Percentiles rank a stretch among this genome's conserved stretches.
These are phyloP conservation scores for Andrena bucephala DNA, from an alignment of 2,888 invertebrate genomes.

Conservation along the genomic window DNA sequence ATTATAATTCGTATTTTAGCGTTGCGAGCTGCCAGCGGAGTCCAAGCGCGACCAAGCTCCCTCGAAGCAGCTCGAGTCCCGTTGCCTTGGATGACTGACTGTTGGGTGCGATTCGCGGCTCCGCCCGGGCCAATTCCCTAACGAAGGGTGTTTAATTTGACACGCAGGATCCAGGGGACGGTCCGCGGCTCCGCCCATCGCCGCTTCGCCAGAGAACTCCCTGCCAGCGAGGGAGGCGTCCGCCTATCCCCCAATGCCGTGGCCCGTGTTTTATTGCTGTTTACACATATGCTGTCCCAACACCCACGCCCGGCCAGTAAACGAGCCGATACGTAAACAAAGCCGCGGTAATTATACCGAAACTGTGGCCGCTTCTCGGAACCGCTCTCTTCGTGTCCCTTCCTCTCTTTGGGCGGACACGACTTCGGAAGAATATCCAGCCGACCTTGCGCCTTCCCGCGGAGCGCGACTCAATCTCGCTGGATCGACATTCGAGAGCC, in stretches of 20 bases:
- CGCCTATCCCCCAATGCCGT: constrained; percentile 72
- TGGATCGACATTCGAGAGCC: too few species aligned
- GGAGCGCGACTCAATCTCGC: not conserved
- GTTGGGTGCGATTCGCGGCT: constrained; percentile 45
- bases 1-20: not conserved
- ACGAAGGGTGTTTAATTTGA: constrained; percentile 76
- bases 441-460: not conserved
- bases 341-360: constrained; percentile 80
- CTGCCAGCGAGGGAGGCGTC: constrained; percentile 63
- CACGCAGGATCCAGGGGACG: constrained; percentile 61
- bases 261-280: constrained; percentile 81
- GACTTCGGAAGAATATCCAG: constrained; percentile 10
- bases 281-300: constrained; percentile 81
- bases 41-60: not conserved
- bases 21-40: not conserved
- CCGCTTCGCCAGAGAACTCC: constrained; percentile 61
- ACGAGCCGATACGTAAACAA: constrained; percentile 79
- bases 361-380: constrained; percentile 67
- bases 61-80: constrained; percentile 18
- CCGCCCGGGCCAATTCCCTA: constrained; percentile 64
- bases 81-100: constrained; percentile 38
- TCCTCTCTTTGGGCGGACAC: constrained; percentile 31
- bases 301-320: constrained; percentile 79
- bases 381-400: constrained; percentile 62
- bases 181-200: constrained; percentile 73